Evolutionary conservation across 1,140 invertebrate genomes (phyloP), one percentile per base, ranked within the genome.

Genomic region (Cryptotermes secundus): DNA sequence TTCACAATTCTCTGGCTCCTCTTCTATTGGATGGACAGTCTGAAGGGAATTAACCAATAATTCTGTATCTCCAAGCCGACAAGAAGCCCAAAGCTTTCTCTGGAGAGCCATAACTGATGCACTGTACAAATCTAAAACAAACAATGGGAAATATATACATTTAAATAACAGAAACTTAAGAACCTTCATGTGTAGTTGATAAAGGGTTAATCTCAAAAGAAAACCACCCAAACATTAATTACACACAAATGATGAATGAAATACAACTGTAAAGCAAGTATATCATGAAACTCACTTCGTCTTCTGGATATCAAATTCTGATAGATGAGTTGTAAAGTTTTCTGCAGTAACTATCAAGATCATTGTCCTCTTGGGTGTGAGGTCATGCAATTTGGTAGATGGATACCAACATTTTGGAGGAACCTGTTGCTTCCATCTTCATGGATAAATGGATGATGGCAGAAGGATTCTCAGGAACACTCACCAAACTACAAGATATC

Each of bases 21-120:
- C 42, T 35, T 45, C 45, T 83, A 45, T 38, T 79, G 42, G 59
- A 26, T 42, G 35, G 26, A 89, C 79, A 72, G 31, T 42, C 82
- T 87, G 81, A 82, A 89, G 86, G 14, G 86, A 83, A 9, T 82
- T 83, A 3, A 87, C 83, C 34, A 90, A 83, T 34, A 88, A 26
- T 81, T 89, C 88, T 65, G 49, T 85, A 81, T 90, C 88, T 2
- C 89, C 88, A 19, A 86, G 84, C 82, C 88, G 87, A 86, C 89
- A 89, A 0, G 89, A 88, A 35, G 81, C 87, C 83, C 85, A 86
- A 53, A 86, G 65, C 34, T 85, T 83, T 45, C 85, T 83, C 80
- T 86, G 83, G 34, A 87, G 85, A 26, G 36, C 34, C 24, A 89
- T 85, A 14, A 88, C 83, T 85, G 88, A 88, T 35, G 88, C 88